A percentile compares a stretch with the other conserved stretches of the same genome.
phyloP scores from a whole-genome alignment of 2,113 vertebrate genomes.

The Turnix velox region DNA sequence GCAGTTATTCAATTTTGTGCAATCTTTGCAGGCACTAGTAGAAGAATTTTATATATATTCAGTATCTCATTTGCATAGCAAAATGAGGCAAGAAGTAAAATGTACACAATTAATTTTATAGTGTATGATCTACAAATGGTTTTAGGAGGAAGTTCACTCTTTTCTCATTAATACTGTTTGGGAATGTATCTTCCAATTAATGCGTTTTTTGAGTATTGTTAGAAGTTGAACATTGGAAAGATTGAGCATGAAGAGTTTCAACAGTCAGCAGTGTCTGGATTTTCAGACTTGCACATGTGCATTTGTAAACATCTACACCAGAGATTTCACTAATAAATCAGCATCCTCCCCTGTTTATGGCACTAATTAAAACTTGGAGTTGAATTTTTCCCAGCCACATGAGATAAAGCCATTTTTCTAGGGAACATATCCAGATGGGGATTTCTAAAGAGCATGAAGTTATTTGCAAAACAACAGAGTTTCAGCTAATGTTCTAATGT shows the following conservation, averaged over 20 bases:
- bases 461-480: constrained; percentile 6
- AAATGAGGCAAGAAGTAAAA: constrained; percentile 20
- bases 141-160: neutral
- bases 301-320: neutral
- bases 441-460: constrained; percentile 44
- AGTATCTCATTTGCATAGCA: neutral
- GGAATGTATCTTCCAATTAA: neutral
- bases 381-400: neutral
- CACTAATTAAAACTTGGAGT: constrained; percentile 49
- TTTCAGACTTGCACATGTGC: neutral
- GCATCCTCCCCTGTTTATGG: constrained; percentile 17
- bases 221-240: neutral
- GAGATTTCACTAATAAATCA: constrained; percentile 50
- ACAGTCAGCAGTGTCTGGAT: neutral
- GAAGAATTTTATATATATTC: neutral
- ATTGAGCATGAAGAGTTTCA: neutral
- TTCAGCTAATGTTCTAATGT: neutral
- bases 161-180: constrained; percentile 3
- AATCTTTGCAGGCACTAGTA: neutral
- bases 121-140: neutral
- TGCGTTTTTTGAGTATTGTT: neutral
- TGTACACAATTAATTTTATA: neutral
- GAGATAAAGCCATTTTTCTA: constrained; percentile 51
- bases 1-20: neutral
- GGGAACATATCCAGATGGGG: neutral